Conservation (phyloP, 2,797 vertebrate genomes). For the Danio kyathit region DNA sequence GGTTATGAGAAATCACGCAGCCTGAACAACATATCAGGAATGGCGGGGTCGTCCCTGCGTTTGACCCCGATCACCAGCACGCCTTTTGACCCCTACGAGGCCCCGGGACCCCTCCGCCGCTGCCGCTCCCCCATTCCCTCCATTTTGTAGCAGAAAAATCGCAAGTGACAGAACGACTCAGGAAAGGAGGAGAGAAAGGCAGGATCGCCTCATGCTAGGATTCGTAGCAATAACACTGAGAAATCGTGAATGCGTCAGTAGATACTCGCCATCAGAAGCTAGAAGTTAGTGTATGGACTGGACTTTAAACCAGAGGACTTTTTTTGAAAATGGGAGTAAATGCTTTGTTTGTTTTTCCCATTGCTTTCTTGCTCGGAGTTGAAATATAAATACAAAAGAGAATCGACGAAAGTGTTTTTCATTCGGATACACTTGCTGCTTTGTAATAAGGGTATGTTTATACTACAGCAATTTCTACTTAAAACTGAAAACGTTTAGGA, state of each 20-base stretch:
- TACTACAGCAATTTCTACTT: too few species aligned
- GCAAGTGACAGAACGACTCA: conserved; percentile 53
- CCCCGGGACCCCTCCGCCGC: conserved; percentile 84
- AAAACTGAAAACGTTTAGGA: too few species aligned
- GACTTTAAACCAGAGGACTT: neutral
- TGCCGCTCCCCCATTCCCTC: conserved; percentile 90
- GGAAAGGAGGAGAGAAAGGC: conserved; percentile 48
- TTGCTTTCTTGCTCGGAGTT: neutral
- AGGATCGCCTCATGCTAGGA: conserved; percentile 28
- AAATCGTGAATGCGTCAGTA: neutral
- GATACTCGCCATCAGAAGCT: neutral
- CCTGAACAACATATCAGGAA: conserved; percentile 92
- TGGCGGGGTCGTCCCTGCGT: conserved; percentile 86
- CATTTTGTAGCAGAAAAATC: conserved; percentile 84
- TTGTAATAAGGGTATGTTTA: too few species aligned
- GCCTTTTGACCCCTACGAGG: conserved; percentile 85
- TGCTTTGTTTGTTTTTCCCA: neutral
- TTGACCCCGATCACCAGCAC: conserved; percentile 87
- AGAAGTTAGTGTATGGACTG: neutral
- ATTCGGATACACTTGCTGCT: too few species aligned
- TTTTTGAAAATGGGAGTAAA: conserved; percentile 5
- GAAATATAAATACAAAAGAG: too few species aligned
- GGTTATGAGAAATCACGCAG: conserved; percentile 94
- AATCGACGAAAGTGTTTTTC: too few species aligned
- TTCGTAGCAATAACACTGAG: conserved; percentile 50